Percentiles rank a stretch among this genome's conserved stretches.
phyloP scores from a whole-genome alignment of 1,140 invertebrate species.

The Ceratosolen fusciceps region DNA sequence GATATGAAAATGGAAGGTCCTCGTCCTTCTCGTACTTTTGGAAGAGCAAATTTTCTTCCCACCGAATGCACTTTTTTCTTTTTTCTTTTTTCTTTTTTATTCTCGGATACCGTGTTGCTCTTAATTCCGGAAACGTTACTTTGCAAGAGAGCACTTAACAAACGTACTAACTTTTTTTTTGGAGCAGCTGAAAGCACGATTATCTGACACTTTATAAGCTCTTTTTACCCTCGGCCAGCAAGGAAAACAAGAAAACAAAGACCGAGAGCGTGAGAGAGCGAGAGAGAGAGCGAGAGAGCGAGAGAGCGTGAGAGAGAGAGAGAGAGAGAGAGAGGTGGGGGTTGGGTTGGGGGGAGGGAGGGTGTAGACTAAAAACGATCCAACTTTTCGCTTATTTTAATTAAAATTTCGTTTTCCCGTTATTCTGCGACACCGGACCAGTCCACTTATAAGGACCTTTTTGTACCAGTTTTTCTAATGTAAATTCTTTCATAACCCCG shows the following conservation, averaged over 20 bases:
- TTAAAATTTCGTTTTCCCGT: conserved; percentile 31
- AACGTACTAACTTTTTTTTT: conserved; percentile 36
- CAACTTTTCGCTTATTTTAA: conserved; percentile 24
- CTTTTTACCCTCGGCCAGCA: conserved; percentile 3
- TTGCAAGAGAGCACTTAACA: conserved; percentile 36
- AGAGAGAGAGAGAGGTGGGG: too few species aligned
- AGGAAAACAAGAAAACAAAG: too few species aligned
- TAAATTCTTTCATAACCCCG: too few species aligned
- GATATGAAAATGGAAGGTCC: conserved; percentile 45
- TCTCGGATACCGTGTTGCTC: conserved; percentile 19
- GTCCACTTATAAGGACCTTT: background rate
- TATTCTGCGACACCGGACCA: background rate
- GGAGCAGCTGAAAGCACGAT: conserved; percentile 23
- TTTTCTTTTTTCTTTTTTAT: too few species aligned
- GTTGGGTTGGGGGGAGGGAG: too few species aligned
- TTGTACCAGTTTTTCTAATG: background rate
- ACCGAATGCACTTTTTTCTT: conserved; percentile 10
- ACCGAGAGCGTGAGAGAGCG: too few species aligned
- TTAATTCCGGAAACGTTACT: conserved; percentile 21
- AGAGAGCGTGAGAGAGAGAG: too few species aligned
- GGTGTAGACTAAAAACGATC: too few species aligned
- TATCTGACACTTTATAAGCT: conserved; percentile 30
- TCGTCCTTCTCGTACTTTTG: conserved; percentile 22
- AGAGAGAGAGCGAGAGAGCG: too few species aligned
- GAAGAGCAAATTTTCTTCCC: conserved; percentile 31